Evolutionary conservation across 1,140 invertebrate species (phyloP), one percentile per base, ranked within the genome.

Genomic region (Homalodisca vitripennis): DNA sequence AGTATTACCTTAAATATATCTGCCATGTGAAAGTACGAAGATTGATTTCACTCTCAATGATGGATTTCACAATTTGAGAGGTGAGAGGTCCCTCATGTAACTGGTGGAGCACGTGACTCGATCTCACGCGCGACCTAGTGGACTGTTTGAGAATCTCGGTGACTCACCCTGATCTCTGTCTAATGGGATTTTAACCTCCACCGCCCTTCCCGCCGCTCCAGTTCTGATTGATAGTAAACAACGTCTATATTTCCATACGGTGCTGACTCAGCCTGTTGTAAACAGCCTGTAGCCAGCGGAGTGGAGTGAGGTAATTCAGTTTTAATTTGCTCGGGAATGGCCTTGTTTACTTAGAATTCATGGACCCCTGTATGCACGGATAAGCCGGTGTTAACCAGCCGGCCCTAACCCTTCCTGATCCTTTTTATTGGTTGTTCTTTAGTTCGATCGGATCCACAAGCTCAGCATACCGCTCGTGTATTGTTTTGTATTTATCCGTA

Each of bases 191-290:
- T 60, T 60, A 60, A 60, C 55, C 55, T 60, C 29, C 55, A 10
- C 55, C n/a, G n/a, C n/a, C n/a, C n/a, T n/a, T n/a, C n/a, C n/a
- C n/a, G n/a, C n/a, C n/a, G n/a, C n/a, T n/a, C n/a, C n/a, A n/a
- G n/a, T n/a, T n/a, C 29, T 60, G 55, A 60, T 60, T 60, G 55
- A 60, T 60, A 27, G 55, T 60, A 60, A 60, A 60, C 55, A 60
- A 29, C 24, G 55, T 27, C 55, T 27, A 60, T 60, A 60, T 60
- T 51, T 51, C 48, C n/a, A n/a, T 51, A 3, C 48, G 48, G 3
- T 3, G 48, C n/a, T 51, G 48, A 51, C 48, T 51, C 48, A 51
- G 34, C 34, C 48, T 22, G 48, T 22, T 51, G 48, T 51, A 51
- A 51, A 51, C 48, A 51, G 14, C 48, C 6, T 14, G 14, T 51